Evolutionary conservation across 1,140 invertebrate genomes (phyloP).

Genomic region (Geopemphigus sp.): DNA sequence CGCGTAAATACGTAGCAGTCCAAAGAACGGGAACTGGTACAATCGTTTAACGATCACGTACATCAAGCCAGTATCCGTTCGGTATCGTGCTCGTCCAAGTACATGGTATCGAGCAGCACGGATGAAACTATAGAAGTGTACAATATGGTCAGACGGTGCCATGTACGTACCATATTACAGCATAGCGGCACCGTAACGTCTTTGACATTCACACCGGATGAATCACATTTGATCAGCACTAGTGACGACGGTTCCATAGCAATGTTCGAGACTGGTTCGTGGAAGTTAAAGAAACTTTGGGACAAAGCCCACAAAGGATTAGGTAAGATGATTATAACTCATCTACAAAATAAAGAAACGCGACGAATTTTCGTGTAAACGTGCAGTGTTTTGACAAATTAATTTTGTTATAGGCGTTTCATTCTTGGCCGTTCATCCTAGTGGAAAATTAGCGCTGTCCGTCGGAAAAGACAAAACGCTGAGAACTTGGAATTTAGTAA

Average conservation of each 20-base stretch:
- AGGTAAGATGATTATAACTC: constrained; percentile 51
- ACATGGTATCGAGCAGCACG: constrained; percentile 81
- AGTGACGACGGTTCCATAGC: constrained; percentile 82
- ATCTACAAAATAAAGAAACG: no score
- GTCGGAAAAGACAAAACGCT: constrained; percentile 80
- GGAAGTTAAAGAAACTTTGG: constrained; percentile 79
- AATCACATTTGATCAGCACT: constrained; percentile 75
- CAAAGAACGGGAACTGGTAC: constrained; percentile 57
- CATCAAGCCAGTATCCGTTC: constrained; percentile 77
- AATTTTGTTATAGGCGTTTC: constrained; percentile 60
- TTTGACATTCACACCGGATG: constrained; percentile 71
- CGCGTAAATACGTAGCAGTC: not conserved
- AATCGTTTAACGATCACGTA: constrained; percentile 82
- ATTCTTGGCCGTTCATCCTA: constrained; percentile 77
- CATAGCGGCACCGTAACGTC: constrained; percentile 68
- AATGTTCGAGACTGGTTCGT: constrained; percentile 77
- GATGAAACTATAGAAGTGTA: constrained; percentile 87
- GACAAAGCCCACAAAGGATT: constrained; percentile 67
- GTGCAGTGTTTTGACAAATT: no score
- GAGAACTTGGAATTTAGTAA: constrained; percentile 90
- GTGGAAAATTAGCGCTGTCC: constrained; percentile 83
- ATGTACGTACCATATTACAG: constrained; percentile 75
- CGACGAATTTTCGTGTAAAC: no score
- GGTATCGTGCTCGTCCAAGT: constrained; percentile 68
- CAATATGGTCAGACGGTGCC: constrained; percentile 73